Evolutionary conservation across 2,797 vertebrate species (phyloP).

Genomic region (Alosa sapidissima): DNA sequence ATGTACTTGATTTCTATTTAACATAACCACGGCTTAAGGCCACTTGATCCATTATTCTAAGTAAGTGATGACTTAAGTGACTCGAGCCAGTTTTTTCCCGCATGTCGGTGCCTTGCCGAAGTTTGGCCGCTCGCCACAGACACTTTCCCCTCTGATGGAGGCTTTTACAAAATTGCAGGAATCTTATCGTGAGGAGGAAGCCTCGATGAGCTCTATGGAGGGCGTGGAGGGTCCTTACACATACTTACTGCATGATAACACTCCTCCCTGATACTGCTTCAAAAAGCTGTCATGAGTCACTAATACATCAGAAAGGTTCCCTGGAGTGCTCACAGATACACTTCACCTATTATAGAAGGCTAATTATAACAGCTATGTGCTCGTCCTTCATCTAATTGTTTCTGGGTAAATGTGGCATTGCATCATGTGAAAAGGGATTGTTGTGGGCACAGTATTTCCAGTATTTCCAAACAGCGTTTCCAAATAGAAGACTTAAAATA

Average conservation of each 20-base stretch:
- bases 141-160: not conserved
- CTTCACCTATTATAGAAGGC: too few relatives aligned
- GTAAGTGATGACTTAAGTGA: constrained; percentile 21
- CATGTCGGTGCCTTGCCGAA: not conserved
- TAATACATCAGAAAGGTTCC: not conserved
- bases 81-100: not conserved
- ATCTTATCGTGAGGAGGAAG: not conserved
- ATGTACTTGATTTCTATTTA: constrained; percentile 3
- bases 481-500: too few relatives aligned
- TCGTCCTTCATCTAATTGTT: not conserved
- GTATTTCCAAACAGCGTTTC: too few relatives aligned
- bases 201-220: not conserved
- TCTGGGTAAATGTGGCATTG: not conserved
- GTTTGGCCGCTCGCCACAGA: not conserved
- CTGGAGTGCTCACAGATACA: not conserved
- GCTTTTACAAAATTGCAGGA: not conserved
- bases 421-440: not conserved
- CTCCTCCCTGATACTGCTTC: not conserved
- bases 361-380: not conserved
- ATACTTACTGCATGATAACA: not conserved
- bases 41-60: constrained; percentile 9
- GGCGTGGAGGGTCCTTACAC: not conserved
- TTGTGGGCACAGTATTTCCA: not conserved
- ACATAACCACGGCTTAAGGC: not conserved
- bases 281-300: not conserved